Conservation (phyloP, 2,113 vertebrate genomes). For the Perccottus glenii region DNA sequence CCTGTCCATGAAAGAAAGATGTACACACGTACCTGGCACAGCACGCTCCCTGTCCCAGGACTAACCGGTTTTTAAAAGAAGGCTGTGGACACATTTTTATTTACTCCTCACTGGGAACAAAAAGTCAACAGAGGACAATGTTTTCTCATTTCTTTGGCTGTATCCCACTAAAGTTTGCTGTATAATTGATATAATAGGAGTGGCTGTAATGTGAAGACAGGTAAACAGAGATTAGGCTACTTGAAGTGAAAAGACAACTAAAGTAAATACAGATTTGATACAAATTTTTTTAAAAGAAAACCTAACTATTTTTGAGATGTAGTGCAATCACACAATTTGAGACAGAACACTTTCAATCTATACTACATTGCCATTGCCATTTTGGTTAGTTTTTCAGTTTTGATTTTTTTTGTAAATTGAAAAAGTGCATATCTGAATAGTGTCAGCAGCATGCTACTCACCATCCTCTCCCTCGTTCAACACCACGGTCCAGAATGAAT, state of each 20-base stretch:
- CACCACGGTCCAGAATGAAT: slow-evolving; percentile 30
- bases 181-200: slow-evolving; percentile 1
- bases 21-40: slow-evolving; percentile 34
- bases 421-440: neutral
- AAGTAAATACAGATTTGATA: no score
- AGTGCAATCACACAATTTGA: no score
- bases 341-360: no score
- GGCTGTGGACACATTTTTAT: slow-evolving; percentile 11
- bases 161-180: neutral
- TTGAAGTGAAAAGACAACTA: no score
- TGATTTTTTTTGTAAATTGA: neutral
- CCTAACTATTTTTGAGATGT: no score
- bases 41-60: slow-evolving; percentile 23
- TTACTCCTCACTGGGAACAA: slow-evolving; percentile 13
- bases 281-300: no score
- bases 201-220: slow-evolving; percentile 2
- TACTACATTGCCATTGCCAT: no score
- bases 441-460: slow-evolving; percentile 47
- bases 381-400: neutral
- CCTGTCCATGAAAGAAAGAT: slow-evolving; percentile 50
- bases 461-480: slow-evolving; percentile 60
- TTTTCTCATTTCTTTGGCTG: slow-evolving; percentile 7
- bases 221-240: no score
- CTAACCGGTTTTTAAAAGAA: slow-evolving; percentile 55
- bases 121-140: slow-evolving; percentile 1